Evolutionary conservation across 1,140 invertebrate genomes (phyloP).

Genomic region (Globodera ellingtonae): DNA sequence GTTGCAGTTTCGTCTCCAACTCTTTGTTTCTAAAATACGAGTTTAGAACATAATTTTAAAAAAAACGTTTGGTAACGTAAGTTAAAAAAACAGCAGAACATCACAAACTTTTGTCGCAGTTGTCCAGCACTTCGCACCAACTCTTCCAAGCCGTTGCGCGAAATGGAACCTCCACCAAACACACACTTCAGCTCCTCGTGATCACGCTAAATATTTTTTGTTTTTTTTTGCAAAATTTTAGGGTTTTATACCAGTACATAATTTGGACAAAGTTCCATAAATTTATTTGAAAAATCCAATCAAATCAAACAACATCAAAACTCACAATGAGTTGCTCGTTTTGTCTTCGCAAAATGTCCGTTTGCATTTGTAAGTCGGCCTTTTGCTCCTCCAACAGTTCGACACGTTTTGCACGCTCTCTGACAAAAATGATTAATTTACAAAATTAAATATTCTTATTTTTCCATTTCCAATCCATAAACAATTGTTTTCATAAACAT

Average conservation of each 20-base stretch:
- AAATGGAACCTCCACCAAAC: slow-evolving; percentile 2
- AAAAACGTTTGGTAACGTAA: too few species aligned
- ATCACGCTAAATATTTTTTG: slow-evolving; percentile 8
- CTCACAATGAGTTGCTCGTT: slow-evolving; percentile 36
- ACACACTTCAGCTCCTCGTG: slow-evolving; percentile 23
- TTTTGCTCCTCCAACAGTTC: slow-evolving; percentile 38
- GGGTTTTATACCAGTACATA: not conserved
- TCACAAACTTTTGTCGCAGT: not conserved
- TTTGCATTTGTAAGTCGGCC: slow-evolving; percentile 27
- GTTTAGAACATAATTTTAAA: too few species aligned
- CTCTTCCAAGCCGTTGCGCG: slow-evolving; percentile 6
- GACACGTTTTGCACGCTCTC: slow-evolving; percentile 26
- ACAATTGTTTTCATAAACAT: not conserved
- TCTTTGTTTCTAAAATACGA: slow-evolving; percentile 22
- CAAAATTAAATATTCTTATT: not conserved
- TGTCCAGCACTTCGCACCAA: slow-evolving; percentile 7
- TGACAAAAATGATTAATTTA: slow-evolving; percentile 28
- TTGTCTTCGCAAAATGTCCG: slow-evolving; percentile 25
- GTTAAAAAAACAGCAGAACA: not conserved
- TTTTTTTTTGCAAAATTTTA: not conserved
- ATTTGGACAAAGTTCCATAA: not conserved
- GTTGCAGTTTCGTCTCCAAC: slow-evolving; percentile 19
- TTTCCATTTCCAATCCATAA: not conserved
- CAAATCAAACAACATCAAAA: not conserved
- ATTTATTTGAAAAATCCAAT: not conserved